Base-by-base conservation (phyloP, 2,888 invertebrate species). In the Eucriotettix oculatus region DNA sequence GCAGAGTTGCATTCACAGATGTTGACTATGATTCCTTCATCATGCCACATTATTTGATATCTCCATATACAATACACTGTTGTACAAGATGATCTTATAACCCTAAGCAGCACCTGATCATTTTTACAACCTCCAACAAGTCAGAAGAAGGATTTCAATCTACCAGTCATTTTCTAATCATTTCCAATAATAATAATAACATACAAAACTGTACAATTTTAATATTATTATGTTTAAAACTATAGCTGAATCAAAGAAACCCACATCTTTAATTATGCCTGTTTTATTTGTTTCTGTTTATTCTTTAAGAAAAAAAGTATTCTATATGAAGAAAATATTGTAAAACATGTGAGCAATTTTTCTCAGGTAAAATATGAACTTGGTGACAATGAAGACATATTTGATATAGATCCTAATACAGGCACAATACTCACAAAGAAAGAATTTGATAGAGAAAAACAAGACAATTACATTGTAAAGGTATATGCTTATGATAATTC, bases 401-500 rank as follows among this genome's bases (percentile, higher is more conserved):
- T 96, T 71, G 76, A 81, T 11, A 91, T 97, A 60, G 90, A 96
- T 72, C 76, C 79, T 9, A 70, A 82, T n/a, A 91, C 90, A 12
- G 97, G 97, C 10, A 87, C 90, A 67, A 91, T 96, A 42, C 92
- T 87, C 0, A 90, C 94, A 0, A 72, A 82, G 43, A 81, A 81
- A 59, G 80, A 78, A 63, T 95, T 97, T 72, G 95, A 97, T 73
- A 80, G 96, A 59, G 97, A 97, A 76, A 76, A 79, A 61, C 80
- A 85, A 57, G 87, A 87, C 69, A 85, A 86, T 60, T 96, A 94
- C 71, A 90, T 89, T 70, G 85, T 98, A 9, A 90, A 90, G 70
- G 89, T 96, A 9, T 86, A 87, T 67, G 97, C 95, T 0, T 85
- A 84, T 29, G 98, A 98, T 71, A 91, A 90, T 70, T 87, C 89